Evolutionary conservation across 2,113 vertebrate species (phyloP).

Genomic region (Collichthys lucidus): DNA sequence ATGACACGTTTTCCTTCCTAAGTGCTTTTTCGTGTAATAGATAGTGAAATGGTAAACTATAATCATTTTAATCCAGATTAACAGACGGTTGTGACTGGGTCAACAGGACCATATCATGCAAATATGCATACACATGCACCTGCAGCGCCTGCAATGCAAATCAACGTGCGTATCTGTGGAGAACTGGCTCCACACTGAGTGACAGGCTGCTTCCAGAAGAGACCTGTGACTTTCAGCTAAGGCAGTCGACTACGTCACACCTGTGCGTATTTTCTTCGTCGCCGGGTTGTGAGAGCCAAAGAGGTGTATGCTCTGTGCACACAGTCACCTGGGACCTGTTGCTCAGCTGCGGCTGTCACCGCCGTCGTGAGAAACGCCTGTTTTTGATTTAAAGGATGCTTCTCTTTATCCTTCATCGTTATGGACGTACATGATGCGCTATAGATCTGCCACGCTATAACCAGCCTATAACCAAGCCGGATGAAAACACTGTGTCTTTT

Average conservation of each 20-base stretch:
- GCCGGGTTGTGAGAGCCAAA: fast-evolving
- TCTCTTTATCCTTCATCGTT: neutral
- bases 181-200: neutral
- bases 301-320: slow-evolving; percentile 54
- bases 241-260: neutral
- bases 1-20: neutral
- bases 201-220: too few relatives aligned
- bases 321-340: slow-evolving; percentile 65
- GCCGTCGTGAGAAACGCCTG: neutral
- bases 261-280: neutral
- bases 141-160: slow-evolving; percentile 61
- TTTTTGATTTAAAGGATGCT: neutral
- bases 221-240: neutral
- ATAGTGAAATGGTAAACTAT: neutral
- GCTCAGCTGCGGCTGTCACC: slow-evolving; percentile 43
- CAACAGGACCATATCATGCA: slow-evolving; percentile 40
- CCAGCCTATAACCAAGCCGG: slow-evolving; percentile 18
- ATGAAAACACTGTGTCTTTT: slow-evolving; percentile 37
- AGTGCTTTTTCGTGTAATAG: neutral
- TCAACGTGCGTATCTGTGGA: neutral
- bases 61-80: neutral
- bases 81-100: neutral
- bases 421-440: slow-evolving; percentile 18
- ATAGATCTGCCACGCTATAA: neutral
- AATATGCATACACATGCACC: slow-evolving; percentile 12